Evolutionary conservation across 2,797 vertebrate species (phyloP).

Genomic region (Tangara arthus): DNA sequence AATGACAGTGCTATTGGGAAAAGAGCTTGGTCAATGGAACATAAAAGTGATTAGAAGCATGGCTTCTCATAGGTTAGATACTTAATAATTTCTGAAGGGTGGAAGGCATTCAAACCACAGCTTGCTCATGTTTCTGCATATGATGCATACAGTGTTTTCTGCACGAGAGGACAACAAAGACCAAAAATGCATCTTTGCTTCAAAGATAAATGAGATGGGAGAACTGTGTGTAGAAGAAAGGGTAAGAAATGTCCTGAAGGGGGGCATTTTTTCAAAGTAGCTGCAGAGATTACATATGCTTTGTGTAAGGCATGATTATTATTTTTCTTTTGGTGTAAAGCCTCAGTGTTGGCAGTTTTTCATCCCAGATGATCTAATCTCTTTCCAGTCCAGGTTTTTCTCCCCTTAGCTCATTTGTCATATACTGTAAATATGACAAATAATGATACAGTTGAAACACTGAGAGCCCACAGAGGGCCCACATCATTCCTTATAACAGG

Average conservation of each 20-base stretch:
- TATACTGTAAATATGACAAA: conserved; percentile 66
- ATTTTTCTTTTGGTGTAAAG: conserved; percentile 32
- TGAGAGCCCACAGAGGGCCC: conserved; percentile 13
- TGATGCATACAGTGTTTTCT: neutral
- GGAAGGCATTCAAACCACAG: conserved; percentile 13
- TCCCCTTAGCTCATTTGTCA: conserved; percentile 56
- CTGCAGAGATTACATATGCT: conserved; percentile 7
- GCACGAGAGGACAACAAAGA: neutral
- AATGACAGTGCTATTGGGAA: neutral
- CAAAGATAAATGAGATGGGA: neutral
- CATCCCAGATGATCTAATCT: conserved; percentile 60
- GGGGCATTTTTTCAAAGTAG: neutral
- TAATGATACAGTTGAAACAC: conserved; percentile 39
- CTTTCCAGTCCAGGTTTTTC: conserved; percentile 48
- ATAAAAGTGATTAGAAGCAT: neutral
- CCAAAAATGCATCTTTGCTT: neutral
- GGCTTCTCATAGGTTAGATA: neutral
- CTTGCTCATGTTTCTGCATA: neutral
- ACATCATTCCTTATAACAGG: conserved; percentile 20
- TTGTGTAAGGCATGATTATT: conserved; percentile 37
- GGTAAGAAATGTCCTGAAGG: neutral
- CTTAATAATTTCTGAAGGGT: neutral
- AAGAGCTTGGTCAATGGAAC: neutral
- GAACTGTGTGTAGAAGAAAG: neutral
- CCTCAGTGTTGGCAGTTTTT: conserved; percentile 43